These are phyloP conservation scores for Sorex araneus DNA, from an alignment of 2,113 vertebrate genomes.

Conservation along the genomic window DNA sequence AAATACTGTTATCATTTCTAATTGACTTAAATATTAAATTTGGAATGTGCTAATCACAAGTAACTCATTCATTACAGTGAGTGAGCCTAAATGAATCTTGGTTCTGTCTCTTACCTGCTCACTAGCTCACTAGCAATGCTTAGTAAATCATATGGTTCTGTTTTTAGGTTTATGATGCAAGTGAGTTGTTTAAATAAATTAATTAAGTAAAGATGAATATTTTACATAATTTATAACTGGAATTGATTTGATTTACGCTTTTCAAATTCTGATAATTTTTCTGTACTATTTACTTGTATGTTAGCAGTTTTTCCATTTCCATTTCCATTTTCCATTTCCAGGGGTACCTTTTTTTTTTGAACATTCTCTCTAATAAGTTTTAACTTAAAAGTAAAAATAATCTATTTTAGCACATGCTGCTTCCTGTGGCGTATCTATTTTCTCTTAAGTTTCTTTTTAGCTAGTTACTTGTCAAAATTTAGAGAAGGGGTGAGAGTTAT, in stretches of 20 bases:
- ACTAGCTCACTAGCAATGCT: background rate
- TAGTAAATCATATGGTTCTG: slow-evolving; percentile 40
- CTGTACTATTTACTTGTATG: background rate
- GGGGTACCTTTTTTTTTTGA: background rate
- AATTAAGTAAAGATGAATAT: background rate
- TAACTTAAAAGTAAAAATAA: slow-evolving; percentile 58
- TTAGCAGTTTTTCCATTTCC: background rate
- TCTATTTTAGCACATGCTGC: background rate
- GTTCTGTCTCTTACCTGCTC: slow-evolving; percentile 12
- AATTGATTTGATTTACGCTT: slow-evolving; percentile 21
- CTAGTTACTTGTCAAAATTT: slow-evolving; percentile 38
- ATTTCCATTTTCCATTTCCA: too few relatives aligned
- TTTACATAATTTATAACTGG: slow-evolving; percentile 29
- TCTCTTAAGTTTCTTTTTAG: slow-evolving; percentile 52
- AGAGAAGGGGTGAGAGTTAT: background rate
- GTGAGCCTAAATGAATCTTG: slow-evolving; percentile 8
- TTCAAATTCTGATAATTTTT: slow-evolving; percentile 20
- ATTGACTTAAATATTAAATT: slow-evolving; percentile 54
- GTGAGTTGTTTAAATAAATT: slow-evolving; percentile 36
- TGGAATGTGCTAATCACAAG: slow-evolving; percentile 41
- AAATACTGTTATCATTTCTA: background rate
- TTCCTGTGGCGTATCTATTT: background rate
- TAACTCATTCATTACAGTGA: background rate
- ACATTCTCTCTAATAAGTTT: slow-evolving; percentile 55
- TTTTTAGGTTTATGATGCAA: slow-evolving; percentile 54